Conservation (phyloP, 2,113 vertebrate genomes). For the Gnathonemus longibarbis region DNA sequence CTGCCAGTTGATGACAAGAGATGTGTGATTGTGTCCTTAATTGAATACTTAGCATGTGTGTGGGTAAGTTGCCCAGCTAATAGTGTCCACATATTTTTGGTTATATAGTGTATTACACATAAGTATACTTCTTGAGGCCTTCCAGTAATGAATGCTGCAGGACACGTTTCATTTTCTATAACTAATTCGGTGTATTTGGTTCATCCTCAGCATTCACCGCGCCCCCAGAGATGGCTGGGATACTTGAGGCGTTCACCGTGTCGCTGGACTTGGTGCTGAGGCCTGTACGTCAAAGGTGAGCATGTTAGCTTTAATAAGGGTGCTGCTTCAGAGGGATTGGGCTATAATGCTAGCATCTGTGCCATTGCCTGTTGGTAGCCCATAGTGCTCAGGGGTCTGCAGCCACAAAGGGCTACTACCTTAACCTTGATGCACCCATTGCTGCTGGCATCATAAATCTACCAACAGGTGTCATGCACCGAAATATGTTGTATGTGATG, state of each 20-base stretch:
- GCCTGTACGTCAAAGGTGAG: neutral
- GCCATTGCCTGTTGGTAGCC: neutral
- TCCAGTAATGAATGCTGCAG: neutral
- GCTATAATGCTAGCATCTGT: neutral
- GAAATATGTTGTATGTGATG: neutral
- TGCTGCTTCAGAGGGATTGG: neutral
- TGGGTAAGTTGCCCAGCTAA: neutral
- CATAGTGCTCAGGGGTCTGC: neutral
- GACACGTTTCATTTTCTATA: neutral
- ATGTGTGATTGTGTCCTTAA: neutral
- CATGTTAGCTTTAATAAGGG: neutral
- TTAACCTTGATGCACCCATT: neutral
- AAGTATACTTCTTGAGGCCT: neutral
- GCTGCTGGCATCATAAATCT: neutral
- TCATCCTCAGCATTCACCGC: neutral
- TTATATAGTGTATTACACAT: neutral
- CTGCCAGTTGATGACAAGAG: neutral
- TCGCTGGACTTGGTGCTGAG: neutral
- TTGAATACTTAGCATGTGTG: neutral
- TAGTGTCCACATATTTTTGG: neutral
- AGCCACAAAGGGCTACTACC: neutral
- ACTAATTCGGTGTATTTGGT: neutral
- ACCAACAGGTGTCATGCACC: neutral
- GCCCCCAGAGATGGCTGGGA: neutral
- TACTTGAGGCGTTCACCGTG: neutral